Conservation (phyloP, 2,888 invertebrate genomes). For the Ochropacha duplaris region DNA sequence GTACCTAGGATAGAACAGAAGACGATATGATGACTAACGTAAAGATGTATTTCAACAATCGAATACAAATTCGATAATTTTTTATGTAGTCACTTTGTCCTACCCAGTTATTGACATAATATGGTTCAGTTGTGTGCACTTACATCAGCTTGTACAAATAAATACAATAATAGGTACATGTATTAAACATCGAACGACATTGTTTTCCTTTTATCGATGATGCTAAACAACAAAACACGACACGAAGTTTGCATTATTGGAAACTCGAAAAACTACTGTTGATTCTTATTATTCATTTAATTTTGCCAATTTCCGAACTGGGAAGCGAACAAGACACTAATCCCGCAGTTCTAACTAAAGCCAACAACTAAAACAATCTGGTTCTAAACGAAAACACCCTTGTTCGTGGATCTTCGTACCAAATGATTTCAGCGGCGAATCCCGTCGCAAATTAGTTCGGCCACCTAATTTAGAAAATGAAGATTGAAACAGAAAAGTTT, state of each 20-base stretch:
- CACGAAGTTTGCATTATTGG: neutral
- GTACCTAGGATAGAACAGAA: neutral
- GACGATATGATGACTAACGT: too few species aligned
- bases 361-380: neutral
- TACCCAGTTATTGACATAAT: neutral
- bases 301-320: too few species aligned
- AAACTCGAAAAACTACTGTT: neutral
- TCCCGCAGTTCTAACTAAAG: too few species aligned
- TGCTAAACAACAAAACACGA: constrained; percentile 29
- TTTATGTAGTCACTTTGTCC: neutral
- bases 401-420: too few species aligned
- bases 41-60: too few species aligned
- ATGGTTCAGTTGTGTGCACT: constrained; percentile 25
- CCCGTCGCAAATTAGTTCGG: constrained; percentile 35
- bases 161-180: constrained; percentile 24
- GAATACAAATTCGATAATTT: neutral
- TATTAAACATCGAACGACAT: constrained; percentile 34
- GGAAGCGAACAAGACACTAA: neutral
- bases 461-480: constrained; percentile 40
- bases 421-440: constrained; percentile 26
- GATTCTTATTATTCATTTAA: neutral
- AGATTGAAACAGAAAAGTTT: constrained; percentile 46
- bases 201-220: constrained; percentile 43
- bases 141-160: constrained; percentile 38
- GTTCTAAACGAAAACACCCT: neutral